Evolutionary conservation across 2,113 vertebrate genomes (phyloP).

Genomic region (Poeciliopsis prolifica): DNA sequence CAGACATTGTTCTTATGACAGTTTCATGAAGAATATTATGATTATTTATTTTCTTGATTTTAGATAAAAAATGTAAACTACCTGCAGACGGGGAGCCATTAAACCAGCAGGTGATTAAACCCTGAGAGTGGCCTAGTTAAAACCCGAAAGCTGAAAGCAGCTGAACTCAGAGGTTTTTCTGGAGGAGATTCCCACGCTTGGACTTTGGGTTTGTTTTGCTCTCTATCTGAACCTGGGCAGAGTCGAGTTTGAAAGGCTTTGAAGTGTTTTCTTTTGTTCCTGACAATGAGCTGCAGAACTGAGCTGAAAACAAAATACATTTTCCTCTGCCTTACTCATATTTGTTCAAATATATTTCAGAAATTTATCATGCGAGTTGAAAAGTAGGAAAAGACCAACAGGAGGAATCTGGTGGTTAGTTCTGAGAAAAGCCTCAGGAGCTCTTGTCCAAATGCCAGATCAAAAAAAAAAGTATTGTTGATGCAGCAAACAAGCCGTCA

Average conservation of each 20-base stretch:
- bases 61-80: not conserved
- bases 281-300: slow-evolving; percentile 25
- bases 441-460: not conserved
- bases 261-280: slow-evolving; percentile 53
- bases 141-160: not conserved
- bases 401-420: slow-evolving; percentile 5
- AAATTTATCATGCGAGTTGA: not conserved
- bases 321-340: too few species aligned
- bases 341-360: not conserved
- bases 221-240: slow-evolving; percentile 18
- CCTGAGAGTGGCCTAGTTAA: not conserved
- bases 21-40: too few species aligned
- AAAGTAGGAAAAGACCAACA: not conserved
- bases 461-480: slow-evolving; percentile 6
- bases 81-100: not conserved
- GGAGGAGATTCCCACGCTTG: slow-evolving; percentile 62
- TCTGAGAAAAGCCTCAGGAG: not conserved
- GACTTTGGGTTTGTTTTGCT: slow-evolving; percentile 30
- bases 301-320: not conserved
- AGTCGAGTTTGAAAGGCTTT: slow-evolving; percentile 35
- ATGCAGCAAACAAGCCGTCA: slow-evolving; percentile 6
- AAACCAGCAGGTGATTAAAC: not conserved
- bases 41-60: too few species aligned
- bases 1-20: too few species aligned
- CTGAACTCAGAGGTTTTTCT: slow-evolving; percentile 32